Conservation (phyloP, 2,888 invertebrate species). For the Zaprionus obscuricornis region DNA sequence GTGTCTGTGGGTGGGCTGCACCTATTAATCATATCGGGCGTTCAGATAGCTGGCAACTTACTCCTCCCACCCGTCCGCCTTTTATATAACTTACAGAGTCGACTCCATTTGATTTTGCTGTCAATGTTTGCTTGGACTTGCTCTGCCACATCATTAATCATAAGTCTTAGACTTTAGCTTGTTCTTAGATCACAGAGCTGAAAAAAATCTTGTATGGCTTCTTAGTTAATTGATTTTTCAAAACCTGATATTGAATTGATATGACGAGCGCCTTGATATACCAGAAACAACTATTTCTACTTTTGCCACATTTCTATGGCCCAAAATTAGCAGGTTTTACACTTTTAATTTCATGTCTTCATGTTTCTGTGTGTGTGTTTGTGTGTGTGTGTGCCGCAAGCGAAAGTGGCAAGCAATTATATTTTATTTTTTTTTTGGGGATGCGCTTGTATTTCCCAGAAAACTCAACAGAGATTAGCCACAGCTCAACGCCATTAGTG, state of each 20-base stretch:
- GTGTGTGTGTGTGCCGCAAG: conserved; percentile 54
- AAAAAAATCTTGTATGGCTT: no score
- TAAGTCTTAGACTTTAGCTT: conserved; percentile 17
- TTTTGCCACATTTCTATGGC: conserved; percentile 13
- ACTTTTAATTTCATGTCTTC: conserved; percentile 65
- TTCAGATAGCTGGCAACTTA: conserved; percentile 39
- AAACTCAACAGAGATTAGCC: conserved; percentile 20
- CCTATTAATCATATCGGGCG: conserved; percentile 67
- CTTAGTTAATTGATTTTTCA: no score
- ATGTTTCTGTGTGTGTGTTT: no score
- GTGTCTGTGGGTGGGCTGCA: conserved; percentile 58
- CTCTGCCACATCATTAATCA: conserved; percentile 57
- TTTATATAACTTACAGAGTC: conserved; percentile 13
- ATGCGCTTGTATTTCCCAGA: conserved; percentile 16
- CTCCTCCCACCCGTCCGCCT: conserved; percentile 4
- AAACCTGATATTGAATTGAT: no score
- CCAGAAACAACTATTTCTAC: not conserved
- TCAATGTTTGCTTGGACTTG: conserved; percentile 50
- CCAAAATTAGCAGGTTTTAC: conserved; percentile 63
- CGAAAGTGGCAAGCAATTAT: conserved; percentile 59
- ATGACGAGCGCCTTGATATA: no score
- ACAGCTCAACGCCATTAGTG: conserved; percentile 36
- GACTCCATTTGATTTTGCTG: conserved; percentile 48
- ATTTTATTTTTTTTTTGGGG: conserved; percentile 3
- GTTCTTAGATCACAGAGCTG: not conserved